Evolutionary conservation across 2,113 vertebrate genomes (phyloP), one percentile per base, ranked within the genome.

Genomic region (Lepus americanus): DNA sequence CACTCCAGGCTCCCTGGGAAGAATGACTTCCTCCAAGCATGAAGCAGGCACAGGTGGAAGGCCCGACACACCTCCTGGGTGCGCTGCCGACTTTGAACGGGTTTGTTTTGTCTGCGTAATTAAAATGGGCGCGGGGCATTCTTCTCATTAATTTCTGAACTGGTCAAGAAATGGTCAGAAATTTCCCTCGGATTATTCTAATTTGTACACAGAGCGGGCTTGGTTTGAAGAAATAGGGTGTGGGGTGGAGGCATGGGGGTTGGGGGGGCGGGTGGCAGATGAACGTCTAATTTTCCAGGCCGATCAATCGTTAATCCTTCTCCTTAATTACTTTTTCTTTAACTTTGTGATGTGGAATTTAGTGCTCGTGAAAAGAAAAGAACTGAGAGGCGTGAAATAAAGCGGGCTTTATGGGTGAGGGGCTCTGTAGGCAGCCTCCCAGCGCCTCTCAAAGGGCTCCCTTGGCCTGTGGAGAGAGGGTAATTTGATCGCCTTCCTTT

Each of bases 331-430:
- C 96, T 97, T 33, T 89, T 87, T 94, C 97, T 98, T 98, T 98
- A 98, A 98, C 98, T 98, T 98, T 98, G 98, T 98, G 98, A 97
- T 98, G 98, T 98, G 98, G 98, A 98, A 98, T 98, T 98, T 98
- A 98, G 98, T 98, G 98, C 97, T 97, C 89, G 82, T 97, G 98
- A 97, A 98, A 98, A 98, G 98, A 98, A 97, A 98, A 98, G 98
- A 97, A 98, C 90, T 97, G 98, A 98, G 98, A 97, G 97, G 97
- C 89, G 87, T 97, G 98, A 98, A 98, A 98, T 98, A 98, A 98
- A 98, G 98, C 98, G 82, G 98, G 97, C 98, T 98, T 98, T 98
- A 98, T 98, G 98, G 98, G 97, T 98, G 98, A 98, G 98, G 98
- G 97, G 97, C 98, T 70, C 98, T 49, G 97, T 98, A 97, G 98